phyloP scores from a whole-genome alignment of 2,797 vertebrate species.

The Tokudaia tokunoshimensis region DNA sequence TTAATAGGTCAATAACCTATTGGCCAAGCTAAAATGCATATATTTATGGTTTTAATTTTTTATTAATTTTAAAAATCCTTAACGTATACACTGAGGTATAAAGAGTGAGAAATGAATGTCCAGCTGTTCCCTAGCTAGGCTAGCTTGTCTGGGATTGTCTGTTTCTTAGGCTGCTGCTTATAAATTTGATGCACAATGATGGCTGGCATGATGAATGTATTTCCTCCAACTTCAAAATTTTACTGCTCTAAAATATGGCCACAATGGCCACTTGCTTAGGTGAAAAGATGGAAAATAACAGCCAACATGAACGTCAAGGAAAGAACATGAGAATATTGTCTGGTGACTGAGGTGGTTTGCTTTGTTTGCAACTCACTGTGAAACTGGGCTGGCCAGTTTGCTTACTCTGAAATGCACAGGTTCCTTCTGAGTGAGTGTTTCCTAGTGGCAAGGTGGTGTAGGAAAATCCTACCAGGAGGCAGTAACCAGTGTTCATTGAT shows the following conservation, averaged over 20 bases:
- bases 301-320: neutral
- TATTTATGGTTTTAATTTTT: neutral
- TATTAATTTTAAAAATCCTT: neutral
- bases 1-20: neutral
- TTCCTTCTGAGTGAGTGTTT: neutral
- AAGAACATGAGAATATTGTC: neutral
- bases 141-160: neutral
- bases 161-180: neutral
- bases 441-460: neutral
- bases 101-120: neutral
- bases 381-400: slow-evolving; percentile 2
- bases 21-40: neutral
- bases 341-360: neutral
- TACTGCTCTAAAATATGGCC: neutral
- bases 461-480: neutral
- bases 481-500: neutral
- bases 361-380: neutral
- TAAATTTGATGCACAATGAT: neutral
- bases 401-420: neutral
- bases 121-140: neutral
- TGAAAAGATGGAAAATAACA: slow-evolving; percentile 61
- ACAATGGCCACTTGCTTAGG: neutral
- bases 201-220: neutral
- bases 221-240: neutral
- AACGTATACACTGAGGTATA: neutral